Evolutionary conservation across 2,888 invertebrate species (phyloP).

Genomic region (Lacanobia wlatinum): DNA sequence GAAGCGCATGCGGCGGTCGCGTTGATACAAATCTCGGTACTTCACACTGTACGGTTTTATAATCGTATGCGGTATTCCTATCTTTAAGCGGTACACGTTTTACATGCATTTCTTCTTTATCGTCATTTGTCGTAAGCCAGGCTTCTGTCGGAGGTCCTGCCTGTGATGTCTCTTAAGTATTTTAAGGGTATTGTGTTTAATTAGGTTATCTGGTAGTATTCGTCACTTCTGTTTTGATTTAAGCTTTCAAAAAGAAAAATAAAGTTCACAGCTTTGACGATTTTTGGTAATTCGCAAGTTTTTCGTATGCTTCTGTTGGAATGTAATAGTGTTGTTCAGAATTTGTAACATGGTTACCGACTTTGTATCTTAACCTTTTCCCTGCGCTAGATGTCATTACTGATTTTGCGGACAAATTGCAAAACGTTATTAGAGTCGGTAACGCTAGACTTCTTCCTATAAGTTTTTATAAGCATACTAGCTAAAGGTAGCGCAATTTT

Average conservation of each 20-base stretch:
- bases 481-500: too few species aligned
- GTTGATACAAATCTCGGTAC: conserved; percentile 64
- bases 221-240: neutral
- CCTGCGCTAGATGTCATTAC: too few species aligned
- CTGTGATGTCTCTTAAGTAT: neutral
- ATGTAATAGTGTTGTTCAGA: too few species aligned
- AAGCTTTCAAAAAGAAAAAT: neutral
- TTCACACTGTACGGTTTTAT: conserved; percentile 50
- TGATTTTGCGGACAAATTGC: too few species aligned
- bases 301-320: too few species aligned
- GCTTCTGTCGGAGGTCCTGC: conserved; percentile 10
- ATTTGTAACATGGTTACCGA: too few species aligned
- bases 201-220: neutral
- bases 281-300: too few species aligned
- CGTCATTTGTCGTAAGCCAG: conserved; percentile 1
- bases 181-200: neutral
- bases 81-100: conserved; percentile 53
- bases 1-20: conserved; percentile 63
- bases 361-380: too few species aligned
- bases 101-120: conserved; percentile 54
- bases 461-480: too few species aligned
- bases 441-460: neutral
- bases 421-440: neutral
- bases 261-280: too few species aligned
- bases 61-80: conserved; percentile 54